A percentile compares a stretch with the other conserved stretches of the same genome.
phyloP scores from a whole-genome alignment of 2,888 invertebrate species.

The Cephalotes varians region DNA sequence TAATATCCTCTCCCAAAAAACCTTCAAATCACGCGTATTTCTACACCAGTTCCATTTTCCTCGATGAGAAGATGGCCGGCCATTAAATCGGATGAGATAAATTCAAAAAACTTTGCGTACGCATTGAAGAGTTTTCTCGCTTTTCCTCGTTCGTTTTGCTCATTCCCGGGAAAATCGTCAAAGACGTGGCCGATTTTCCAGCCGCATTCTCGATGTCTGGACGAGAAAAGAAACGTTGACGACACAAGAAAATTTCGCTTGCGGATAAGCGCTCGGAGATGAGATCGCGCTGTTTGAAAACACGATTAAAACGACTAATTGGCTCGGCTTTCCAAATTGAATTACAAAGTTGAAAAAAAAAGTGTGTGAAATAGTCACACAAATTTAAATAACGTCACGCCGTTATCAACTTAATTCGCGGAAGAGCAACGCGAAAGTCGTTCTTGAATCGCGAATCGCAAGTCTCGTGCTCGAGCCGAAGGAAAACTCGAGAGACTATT shows the following conservation, averaged over 20 bases:
- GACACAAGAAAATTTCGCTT: not conserved
- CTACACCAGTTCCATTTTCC: not conserved
- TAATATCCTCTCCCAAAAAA: not conserved
- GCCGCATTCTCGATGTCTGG: not conserved
- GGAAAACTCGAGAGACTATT: slow-evolving; percentile 4
- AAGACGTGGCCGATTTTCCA: slow-evolving; percentile 24
- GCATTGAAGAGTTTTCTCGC: not conserved
- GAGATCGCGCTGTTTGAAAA: slow-evolving; percentile 25
- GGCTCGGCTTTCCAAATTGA: slow-evolving; percentile 11
- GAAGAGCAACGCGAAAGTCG: not conserved
- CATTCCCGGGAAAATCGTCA: not conserved
- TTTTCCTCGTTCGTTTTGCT: not conserved
- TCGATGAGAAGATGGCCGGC: slow-evolving; percentile 1
- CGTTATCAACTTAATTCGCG: slow-evolving; percentile 47
- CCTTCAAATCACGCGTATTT: slow-evolving; percentile 28
- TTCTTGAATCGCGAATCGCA: not conserved
- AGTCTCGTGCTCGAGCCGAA: not conserved
- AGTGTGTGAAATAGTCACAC: not conserved
- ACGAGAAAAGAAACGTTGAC: not conserved
- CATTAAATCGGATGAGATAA: slow-evolving; percentile 34
- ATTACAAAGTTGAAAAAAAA: slow-evolving; percentile 29
- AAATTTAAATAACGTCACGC: slow-evolving; percentile 43
- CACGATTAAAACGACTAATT: slow-evolving; percentile 30
- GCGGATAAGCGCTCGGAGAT: not conserved
- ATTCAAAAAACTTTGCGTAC: slow-evolving; percentile 24